Percentiles rank a stretch among this genome's conserved stretches.
These are phyloP conservation scores for Helicorthomorpha holstii DNA, from an alignment of 1,140 invertebrate species.

Conservation along the genomic window DNA sequence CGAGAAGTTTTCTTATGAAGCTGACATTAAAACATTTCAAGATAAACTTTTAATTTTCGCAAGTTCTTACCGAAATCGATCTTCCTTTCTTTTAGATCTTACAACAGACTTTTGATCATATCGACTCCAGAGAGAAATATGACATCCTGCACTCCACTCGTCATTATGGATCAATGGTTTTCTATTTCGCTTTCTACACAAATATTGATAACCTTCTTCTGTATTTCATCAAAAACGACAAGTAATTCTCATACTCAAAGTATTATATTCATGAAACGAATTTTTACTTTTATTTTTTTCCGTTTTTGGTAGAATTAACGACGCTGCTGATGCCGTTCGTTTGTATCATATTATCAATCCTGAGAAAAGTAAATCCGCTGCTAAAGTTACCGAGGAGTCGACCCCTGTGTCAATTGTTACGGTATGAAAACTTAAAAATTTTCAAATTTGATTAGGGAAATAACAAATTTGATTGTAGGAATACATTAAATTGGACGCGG, in stretches of 20 bases:
- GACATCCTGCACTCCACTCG: conserved; percentile 67
- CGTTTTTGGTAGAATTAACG: not conserved
- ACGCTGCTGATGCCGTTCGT: not conserved
- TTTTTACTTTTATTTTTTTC: not conserved
- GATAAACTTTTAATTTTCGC: too few species aligned
- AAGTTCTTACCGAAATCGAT: not conserved
- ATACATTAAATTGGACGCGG: not conserved
- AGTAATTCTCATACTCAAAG: conserved; percentile 23
- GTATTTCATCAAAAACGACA: conserved; percentile 42
- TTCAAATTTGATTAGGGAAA: too few species aligned
- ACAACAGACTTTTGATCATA: conserved; percentile 52
- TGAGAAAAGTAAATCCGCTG: too few species aligned
- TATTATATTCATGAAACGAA: not conserved
- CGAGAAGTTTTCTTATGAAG: too few species aligned
- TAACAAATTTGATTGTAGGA: too few species aligned
- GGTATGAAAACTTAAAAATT: too few species aligned
- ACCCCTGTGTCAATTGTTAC: too few species aligned
- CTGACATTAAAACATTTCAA: too few species aligned
- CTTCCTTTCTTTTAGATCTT: conserved; percentile 32
- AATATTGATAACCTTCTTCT: conserved; percentile 61
- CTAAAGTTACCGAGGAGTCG: too few species aligned
- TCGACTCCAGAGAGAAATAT: conserved; percentile 49
- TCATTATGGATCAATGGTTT: conserved; percentile 79
- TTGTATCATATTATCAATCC: not conserved
- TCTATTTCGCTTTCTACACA: conserved; percentile 66